Conservation (phyloP, 2,888 invertebrate genomes). For the Chymomyza procnemis region DNA sequence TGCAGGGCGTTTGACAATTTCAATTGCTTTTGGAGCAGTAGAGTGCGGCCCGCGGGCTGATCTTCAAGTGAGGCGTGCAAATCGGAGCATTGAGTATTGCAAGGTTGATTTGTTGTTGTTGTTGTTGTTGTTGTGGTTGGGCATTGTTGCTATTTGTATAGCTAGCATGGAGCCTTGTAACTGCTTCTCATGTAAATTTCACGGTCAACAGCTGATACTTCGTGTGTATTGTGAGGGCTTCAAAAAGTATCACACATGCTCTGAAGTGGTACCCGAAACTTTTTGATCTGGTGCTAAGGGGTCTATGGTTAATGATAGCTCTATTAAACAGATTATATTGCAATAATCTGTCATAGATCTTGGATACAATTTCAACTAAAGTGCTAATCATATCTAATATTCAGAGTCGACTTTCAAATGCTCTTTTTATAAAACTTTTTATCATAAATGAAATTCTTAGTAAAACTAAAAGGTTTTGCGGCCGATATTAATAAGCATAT, state of each 20-base stretch:
- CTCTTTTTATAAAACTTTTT: no score
- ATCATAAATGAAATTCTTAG: no score
- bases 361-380: no score
- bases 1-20: constrained; percentile 67
- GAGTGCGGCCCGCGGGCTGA: constrained; percentile 5
- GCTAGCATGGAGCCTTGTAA: constrained; percentile 21
- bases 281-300: constrained; percentile 15
- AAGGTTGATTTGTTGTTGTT: constrained; percentile 4
- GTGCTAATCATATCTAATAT: no score
- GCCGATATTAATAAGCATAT: no score
- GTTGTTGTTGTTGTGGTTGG: constrained; percentile 19
- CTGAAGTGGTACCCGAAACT: constrained; percentile 18
- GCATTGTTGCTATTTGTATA: constrained; percentile 3
- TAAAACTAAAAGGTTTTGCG: no score
- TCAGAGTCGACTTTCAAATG: no score
- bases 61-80: constrained; percentile 37
- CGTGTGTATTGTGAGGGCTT: background rate
- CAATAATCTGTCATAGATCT: background rate
- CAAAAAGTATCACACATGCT: constrained; percentile 1
- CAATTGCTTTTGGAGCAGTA: constrained; percentile 55
- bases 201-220: constrained; percentile 56
- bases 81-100: constrained; percentile 56
- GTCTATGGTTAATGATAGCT: constrained; percentile 31
- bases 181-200: constrained; percentile 46
- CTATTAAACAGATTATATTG: background rate